These are phyloP conservation scores for Antitype chi DNA, from an alignment of 2,888 invertebrate genomes.

Conservation along the genomic window DNA sequence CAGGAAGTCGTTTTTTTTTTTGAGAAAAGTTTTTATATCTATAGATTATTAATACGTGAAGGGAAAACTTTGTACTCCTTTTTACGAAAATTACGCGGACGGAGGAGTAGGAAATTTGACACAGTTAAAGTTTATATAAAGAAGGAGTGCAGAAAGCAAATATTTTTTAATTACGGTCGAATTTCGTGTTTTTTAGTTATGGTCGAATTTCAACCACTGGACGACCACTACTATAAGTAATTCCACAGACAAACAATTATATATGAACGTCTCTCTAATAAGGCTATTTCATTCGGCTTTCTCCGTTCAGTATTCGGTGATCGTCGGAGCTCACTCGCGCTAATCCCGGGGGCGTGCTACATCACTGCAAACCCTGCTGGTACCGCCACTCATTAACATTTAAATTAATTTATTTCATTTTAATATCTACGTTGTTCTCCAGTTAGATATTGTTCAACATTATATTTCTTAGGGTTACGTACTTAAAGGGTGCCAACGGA, in stretches of 20 bases:
- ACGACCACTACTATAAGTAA: neutral
- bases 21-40: too few species aligned
- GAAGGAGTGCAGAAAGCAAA: too few species aligned
- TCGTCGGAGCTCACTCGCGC: conserved; percentile 39
- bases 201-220: too few species aligned
- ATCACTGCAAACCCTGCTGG: conserved; percentile 70
- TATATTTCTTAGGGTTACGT: neutral
- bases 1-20: too few species aligned
- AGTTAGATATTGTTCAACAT: conserved; percentile 3
- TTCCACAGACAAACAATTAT: neutral
- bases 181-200: too few species aligned
- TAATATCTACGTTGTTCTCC: conserved; percentile 69
- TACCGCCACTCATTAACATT: conserved; percentile 77
- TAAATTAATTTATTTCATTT: conserved; percentile 83
- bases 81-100: too few species aligned
- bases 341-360: conserved; percentile 73
- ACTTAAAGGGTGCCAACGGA: too few species aligned
- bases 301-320: conserved; percentile 31
- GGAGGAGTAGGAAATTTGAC: too few species aligned
- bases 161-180: too few species aligned
- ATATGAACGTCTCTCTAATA: neutral
- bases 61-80: too few species aligned
- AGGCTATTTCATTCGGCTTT: neutral
- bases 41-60: too few species aligned
- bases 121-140: too few species aligned